Evolutionary conservation across 2,888 invertebrate genomes (phyloP), one percentile per base, ranked within the genome.

Genomic region (Trichopria drosophilae): DNA sequence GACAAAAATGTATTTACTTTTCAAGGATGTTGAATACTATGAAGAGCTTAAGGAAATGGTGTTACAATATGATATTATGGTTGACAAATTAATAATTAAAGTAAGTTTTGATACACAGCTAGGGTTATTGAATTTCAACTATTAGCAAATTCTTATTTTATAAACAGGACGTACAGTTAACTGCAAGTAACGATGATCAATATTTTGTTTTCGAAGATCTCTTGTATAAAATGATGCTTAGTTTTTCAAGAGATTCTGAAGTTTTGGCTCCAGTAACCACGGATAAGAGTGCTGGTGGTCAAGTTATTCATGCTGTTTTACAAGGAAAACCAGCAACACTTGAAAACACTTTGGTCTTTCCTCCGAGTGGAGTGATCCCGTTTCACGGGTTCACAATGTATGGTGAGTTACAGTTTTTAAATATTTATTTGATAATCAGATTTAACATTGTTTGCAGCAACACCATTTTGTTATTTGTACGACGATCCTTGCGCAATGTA

Each of bases 331-430:
- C 84, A 58, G 79, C 82, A 1, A 78, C 81, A 1, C 76, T 84
- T 4, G 88, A 88, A 63, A 86, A 82, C 66, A 80, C 85, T 15
- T 85, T 90, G 15, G 83, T 86, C 31, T 93, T 93, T 70, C 96
- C 97, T 6, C 96, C 96, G 1, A 93, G 90, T 71, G 95, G 95
- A 1, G 86, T 96, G 26, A 93, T 97, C 61, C 96, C 96, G 1
- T 96, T 95, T 76, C 95, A 97, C 73, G 96, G 96, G 1, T 95
- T 97, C 75, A 90, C 95, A 15, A 96, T 97, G 96, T 95, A 94
- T 75, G 93, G 93, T 93, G 80, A 76, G 82, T 59, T 20, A 15
- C 12, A 32, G 13, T n/a, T 40, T 4, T 43, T 7, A 24, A 9
- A 9, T 24, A 24, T 24, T 24, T 24, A 24, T 24, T 9, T 10